Base-by-base conservation (phyloP, 1,140 invertebrate species). In the Tenebrio molitor region DNA sequence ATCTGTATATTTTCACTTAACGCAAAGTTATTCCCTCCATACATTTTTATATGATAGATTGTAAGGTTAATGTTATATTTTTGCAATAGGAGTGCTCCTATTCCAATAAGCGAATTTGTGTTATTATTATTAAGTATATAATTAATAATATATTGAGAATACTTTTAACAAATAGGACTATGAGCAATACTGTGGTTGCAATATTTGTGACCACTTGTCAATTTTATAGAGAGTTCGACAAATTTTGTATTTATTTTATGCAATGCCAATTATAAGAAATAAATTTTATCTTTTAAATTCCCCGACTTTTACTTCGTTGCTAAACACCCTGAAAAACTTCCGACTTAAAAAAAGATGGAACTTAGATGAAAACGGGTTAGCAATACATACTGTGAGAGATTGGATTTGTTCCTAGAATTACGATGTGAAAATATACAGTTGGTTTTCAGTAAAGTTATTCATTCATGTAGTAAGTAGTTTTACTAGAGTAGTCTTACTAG, bases 191-290 rank as follows among this genome's bases (percentile, higher is more conserved):
- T 66, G 62, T 34, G 50, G 21, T 80, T 81, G 75, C 78, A 81
- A 72, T 81, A 77, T 81, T 80, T 80, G 77, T 81, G 78, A 80
- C 77, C 78, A 71, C 66, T 65, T 71, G 75, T 77, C 73, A 75
- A 74, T 77, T 78, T 79, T 79, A 78, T 79, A 79, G 73, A 74
- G 66, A 76, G 58, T 76, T 80, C 77, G 74, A 80, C 76, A 76
- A 69, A 79, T 71, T 80, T 81, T 81, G 78, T 81, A 81, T 81
- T 81, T 80, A 81, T 81, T 80, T 80, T 79, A 79, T 77, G 77
- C 78, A 76, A 78, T 75, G 79, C 77, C 79, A 79, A 78, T n/a
- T 74, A 73, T 75, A 76, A 76, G 78, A 69, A 75, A 77, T 72
- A 74, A 74, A 74, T 62, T 72, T 73, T 74, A 46, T 69, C 36